Conservation (phyloP, 92 coral and sea anemone genomes). For the Palythoa caribaeorum region DNA sequence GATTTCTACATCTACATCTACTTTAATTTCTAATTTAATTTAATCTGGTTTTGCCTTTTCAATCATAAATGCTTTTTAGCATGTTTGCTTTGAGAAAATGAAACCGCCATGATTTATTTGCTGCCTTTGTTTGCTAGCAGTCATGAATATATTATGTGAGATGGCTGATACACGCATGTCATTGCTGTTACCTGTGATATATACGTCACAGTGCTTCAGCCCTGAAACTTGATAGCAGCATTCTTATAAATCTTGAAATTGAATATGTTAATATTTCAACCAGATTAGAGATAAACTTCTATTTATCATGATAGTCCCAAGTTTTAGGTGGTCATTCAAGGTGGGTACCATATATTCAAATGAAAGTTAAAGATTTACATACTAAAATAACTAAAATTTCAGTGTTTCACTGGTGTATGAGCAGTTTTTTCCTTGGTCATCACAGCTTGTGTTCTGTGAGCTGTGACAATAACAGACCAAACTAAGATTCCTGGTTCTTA, state of each 20-base stretch:
- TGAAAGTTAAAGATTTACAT: background rate
- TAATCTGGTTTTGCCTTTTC: background rate
- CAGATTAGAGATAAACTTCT: slow-evolving; percentile 40
- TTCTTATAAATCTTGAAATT: slow-evolving; percentile 48
- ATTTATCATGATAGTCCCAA: slow-evolving; percentile 27
- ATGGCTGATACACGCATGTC: background rate
- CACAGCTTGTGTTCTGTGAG: background rate
- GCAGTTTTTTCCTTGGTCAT: background rate
- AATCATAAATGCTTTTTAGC: slow-evolving; percentile 11
- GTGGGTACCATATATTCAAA: slow-evolving; percentile 11
- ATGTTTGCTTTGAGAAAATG: background rate
- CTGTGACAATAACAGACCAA: slow-evolving; percentile 30
- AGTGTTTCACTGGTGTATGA: background rate
- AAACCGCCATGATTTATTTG: background rate
- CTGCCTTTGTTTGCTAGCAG: background rate
- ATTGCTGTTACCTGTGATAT: slow-evolving; percentile 20
- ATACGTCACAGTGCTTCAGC: slow-evolving; percentile 15
- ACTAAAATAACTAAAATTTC: background rate
- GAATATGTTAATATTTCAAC: slow-evolving; percentile 43
- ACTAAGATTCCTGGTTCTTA: background rate
- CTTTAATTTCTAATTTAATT: background rate
- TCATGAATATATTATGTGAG: background rate
- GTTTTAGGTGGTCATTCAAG: background rate
- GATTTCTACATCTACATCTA: background rate
- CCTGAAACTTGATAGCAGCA: slow-evolving; percentile 37